Evolutionary conservation across 2,888 invertebrate genomes (phyloP).

Genomic region (Lypha dubia): DNA sequence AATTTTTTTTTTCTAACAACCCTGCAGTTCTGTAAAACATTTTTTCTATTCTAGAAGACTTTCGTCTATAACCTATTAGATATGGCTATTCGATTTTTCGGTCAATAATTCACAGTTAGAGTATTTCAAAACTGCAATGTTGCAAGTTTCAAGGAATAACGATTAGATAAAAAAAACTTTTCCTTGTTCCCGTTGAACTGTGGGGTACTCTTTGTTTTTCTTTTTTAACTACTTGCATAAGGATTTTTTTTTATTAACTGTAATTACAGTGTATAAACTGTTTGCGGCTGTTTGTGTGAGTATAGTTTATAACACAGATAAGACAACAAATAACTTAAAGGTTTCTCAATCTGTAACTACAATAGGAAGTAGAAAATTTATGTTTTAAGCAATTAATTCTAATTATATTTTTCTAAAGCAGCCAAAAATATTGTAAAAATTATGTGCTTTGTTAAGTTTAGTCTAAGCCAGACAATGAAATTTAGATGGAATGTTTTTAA

Average conservation of each 20-base stretch:
- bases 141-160: not conserved
- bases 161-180: not conserved
- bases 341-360: not conserved
- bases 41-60: no score
- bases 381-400: slow-evolving; percentile 70
- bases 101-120: not conserved
- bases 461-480: slow-evolving; percentile 29
- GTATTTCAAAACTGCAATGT: not conserved
- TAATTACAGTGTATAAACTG: slow-evolving; percentile 60
- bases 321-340: slow-evolving; percentile 7
- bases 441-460: not conserved
- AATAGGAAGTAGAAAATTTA: slow-evolving; percentile 58
- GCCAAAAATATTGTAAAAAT: slow-evolving; percentile 15
- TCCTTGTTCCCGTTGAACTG: not conserved
- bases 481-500: not conserved
- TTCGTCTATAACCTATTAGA: not conserved
- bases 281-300: slow-evolving; percentile 22
- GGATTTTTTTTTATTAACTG: slow-evolving; percentile 38
- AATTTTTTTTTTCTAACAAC: slow-evolving; percentile 5
- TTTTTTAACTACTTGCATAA: not conserved
- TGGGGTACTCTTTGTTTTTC: not conserved
- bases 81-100: not conserved
- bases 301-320: not conserved
- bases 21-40: not conserved
- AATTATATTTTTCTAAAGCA: slow-evolving; percentile 65